Evolutionary conservation across 2,797 vertebrate genomes (phyloP).

Genomic region (Lemur catta): DNA sequence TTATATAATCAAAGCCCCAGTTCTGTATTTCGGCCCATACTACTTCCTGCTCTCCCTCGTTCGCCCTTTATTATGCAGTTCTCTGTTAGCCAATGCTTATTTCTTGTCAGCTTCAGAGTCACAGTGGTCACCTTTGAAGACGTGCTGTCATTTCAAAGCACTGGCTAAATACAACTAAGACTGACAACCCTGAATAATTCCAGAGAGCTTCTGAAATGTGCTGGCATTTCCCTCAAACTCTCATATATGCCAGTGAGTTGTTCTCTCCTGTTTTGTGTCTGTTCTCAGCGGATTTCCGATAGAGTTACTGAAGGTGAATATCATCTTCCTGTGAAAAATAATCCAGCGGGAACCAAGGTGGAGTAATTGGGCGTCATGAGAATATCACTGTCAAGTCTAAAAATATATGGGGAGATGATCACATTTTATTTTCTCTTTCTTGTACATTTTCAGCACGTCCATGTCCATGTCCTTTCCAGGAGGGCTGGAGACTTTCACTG

Average conservation of each 20-base stretch:
- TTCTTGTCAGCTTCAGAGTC: conserved; percentile 51
- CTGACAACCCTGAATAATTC: conserved; percentile 78
- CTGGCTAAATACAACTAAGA: conserved; percentile 68
- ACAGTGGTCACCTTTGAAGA: conserved; percentile 33
- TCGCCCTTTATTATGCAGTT: neutral
- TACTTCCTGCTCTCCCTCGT: neutral
- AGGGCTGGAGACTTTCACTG: conserved; percentile 88
- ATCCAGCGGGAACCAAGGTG: conserved; percentile 38
- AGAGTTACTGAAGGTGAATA: conserved; percentile 66
- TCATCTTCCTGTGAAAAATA: conserved; percentile 74
- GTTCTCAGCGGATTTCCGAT: conserved; percentile 66
- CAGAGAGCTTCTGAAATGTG: conserved; percentile 58
- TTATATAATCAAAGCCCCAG: neutral
- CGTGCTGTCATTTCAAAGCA: conserved; percentile 73
- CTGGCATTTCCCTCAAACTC: conserved; percentile 63
- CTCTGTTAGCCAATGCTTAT: neutral
- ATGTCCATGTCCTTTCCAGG: conserved; percentile 90
- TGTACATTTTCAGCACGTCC: conserved; percentile 88
- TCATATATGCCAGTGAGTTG: conserved; percentile 43
- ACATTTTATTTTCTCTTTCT: conserved; percentile 58
- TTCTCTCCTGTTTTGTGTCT: conserved; percentile 64
- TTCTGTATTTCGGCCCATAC: accelerated
- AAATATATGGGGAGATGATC: conserved; percentile 58
- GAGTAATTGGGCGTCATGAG: conserved; percentile 44
- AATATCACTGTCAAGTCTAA: conserved; percentile 68